Conservation (phyloP, 2,113 vertebrate species). For the Felis catus region DNA sequence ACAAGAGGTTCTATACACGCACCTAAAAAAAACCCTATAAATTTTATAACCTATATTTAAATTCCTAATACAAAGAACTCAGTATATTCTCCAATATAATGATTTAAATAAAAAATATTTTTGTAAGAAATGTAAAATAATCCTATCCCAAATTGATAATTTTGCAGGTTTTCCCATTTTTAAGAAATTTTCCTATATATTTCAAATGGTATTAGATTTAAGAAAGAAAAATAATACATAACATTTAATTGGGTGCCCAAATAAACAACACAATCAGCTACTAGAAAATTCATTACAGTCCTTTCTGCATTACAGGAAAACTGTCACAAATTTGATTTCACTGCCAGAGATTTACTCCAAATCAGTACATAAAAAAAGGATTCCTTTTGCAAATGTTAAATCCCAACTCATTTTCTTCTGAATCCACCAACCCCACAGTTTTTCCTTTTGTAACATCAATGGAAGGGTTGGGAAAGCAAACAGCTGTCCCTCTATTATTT, state of each 20-base stretch:
- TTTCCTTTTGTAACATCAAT: not conserved
- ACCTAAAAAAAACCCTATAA: not conserved
- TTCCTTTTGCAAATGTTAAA: slow-evolving; percentile 36
- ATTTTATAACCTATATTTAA: slow-evolving; percentile 15
- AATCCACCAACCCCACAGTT: not conserved
- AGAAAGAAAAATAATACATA: not conserved
- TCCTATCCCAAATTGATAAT: not conserved
- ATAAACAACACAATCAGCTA: not conserved
- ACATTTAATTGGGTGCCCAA: not conserved
- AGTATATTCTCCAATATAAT: not conserved
- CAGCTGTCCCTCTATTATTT: slow-evolving; percentile 28
- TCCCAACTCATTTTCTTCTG: not conserved
- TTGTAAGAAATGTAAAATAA: not conserved
- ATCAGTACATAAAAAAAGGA: not conserved
- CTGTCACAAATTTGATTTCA: not conserved
- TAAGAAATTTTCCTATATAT: not conserved
- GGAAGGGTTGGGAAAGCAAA: not conserved
- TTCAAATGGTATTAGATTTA: not conserved
- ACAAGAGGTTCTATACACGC: not conserved
- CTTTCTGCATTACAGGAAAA: not conserved
- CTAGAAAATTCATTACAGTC: not conserved
- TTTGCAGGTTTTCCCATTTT: not conserved
- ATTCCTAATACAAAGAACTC: not conserved
- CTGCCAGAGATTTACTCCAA: not conserved
- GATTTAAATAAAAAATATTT: not conserved